phyloP scores from a whole-genome alignment of 2,888 invertebrate genomes.

The Cinara cedri region DNA sequence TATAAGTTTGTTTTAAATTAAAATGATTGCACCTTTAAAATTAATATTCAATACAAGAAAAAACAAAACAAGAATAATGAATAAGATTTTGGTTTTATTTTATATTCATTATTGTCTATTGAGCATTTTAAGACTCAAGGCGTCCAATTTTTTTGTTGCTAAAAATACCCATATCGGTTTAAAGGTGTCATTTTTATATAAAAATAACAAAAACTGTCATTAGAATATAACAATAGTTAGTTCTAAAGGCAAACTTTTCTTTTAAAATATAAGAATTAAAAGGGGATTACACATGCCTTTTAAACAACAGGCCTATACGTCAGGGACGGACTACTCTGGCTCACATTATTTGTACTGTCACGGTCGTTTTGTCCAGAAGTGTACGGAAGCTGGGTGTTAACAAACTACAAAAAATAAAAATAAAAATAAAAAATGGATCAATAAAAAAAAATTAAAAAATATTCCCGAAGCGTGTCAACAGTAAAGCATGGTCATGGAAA shows the following conservation, averaged over 20 bases:
- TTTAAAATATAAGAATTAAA: slow-evolving; percentile 12
- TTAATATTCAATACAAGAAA: neutral
- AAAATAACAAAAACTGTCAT: slow-evolving; percentile 18
- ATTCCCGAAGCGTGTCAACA: slow-evolving; percentile 55
- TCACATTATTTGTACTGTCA: slow-evolving; percentile 55
- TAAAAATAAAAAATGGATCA: slow-evolving; percentile 46
- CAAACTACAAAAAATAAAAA: slow-evolving; percentile 55
- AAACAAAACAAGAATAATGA: neutral
- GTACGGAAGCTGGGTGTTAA: slow-evolving; percentile 57
- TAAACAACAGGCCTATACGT: slow-evolving; percentile 53
- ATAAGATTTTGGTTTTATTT: neutral
- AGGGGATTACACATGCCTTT: slow-evolving; percentile 17
- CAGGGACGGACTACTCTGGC: slow-evolving; percentile 56
- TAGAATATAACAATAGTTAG: slow-evolving; percentile 3
- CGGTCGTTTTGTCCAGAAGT: slow-evolving; percentile 56
- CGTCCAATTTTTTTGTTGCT: slow-evolving; percentile 37
- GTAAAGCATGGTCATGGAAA: slow-evolving; percentile 45
- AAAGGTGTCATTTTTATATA: slow-evolving; percentile 1
- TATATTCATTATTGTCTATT: neutral
- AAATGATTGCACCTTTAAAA: slow-evolving; percentile 29
- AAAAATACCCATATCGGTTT: slow-evolving; percentile 22
- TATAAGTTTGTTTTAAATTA: slow-evolving; percentile 6
- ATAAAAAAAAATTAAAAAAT: slow-evolving; percentile 44
- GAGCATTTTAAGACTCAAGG: slow-evolving; percentile 51
- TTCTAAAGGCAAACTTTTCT: neutral